Evolutionary conservation across 2,113 vertebrate species (phyloP), one percentile per base, ranked within the genome.

Genomic region (Sporophila hypoxantha): DNA sequence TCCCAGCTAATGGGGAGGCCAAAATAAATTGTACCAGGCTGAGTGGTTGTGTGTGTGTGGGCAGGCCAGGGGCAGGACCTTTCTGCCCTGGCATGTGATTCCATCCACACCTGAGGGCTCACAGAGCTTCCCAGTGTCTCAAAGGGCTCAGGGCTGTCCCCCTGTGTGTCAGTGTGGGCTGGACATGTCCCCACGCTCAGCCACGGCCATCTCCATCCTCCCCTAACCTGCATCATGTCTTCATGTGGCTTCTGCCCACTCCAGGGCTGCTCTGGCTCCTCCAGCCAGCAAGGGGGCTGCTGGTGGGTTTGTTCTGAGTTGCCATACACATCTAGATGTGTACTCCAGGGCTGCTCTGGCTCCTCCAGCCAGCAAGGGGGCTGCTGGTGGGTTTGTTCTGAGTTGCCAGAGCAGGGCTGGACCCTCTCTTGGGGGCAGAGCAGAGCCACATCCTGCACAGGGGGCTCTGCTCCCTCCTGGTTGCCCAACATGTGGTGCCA

Each of bases 351-450:
- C 42, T 77, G 69, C 76, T 77, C 82, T 39, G 76, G 46, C 57
- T 67, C 49, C 69, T 70, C 2, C 3, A 59, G 73, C 18, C 50
- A 49, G 2, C 44, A 20, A 4, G 0, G 32, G 15, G 37, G 34
- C 29, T 68, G 71, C 70, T 75, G 53, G 4, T 55, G 34, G 12
- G 26, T 53, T 84, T 32, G 34, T 10, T 57, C 20, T 0, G 2
- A 41, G 55, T 13, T 62, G 12, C 39, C 41, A 42, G 79, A 79
- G 41, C 53, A 73, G 83, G 42, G n/a, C 7, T 41, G 32, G 61
- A 37, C 14, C 25, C 46, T 3, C 2, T 23, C 17, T 3, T 74
- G 68, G 1, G 1, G 53, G 36, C 0, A 10, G 62, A 4, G 49
- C 2, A 1, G 62, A 57, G 20, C 50, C 66, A 76, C 61, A 36